Evolutionary conservation across 1,140 invertebrate genomes (phyloP).

Genomic region (Euwallacea similis): DNA sequence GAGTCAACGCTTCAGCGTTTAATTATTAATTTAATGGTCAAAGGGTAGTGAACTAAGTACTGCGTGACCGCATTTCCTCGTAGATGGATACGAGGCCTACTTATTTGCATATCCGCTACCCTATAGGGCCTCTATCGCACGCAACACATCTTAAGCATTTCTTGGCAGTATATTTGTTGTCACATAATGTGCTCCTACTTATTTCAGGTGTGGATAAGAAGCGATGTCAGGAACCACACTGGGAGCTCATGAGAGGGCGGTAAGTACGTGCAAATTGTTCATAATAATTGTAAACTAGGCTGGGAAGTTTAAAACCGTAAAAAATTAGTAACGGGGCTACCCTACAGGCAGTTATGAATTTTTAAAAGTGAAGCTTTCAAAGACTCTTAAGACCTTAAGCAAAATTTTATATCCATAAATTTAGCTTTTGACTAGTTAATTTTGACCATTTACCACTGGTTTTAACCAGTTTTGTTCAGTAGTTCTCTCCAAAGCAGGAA

Average conservation of each 20-base stretch:
- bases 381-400: too few relatives aligned
- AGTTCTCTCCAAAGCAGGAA: too few relatives aligned
- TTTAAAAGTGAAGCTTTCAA: too few relatives aligned
- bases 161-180: neutral
- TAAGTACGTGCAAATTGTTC: slow-evolving; percentile 13
- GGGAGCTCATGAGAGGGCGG: slow-evolving; percentile 5
- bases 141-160: neutral
- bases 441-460: too few relatives aligned
- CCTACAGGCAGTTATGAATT: neutral
- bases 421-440: too few relatives aligned
- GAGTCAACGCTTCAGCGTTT: neutral
- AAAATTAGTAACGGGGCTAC: neutral
- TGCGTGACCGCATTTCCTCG: neutral
- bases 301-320: neutral
- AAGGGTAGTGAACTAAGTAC: too few relatives aligned
- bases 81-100: neutral
- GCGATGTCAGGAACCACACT: slow-evolving; percentile 8
- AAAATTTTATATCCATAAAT: too few relatives aligned
- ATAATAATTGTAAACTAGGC: neutral
- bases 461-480: too few relatives aligned
- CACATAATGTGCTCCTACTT: neutral
- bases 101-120: neutral
- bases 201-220: slow-evolving; percentile 4
- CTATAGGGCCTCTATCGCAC: neutral
- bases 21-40: too few relatives aligned